Base-by-base conservation (phyloP, 2,888 invertebrate species). In the Metopia argyrocephala region DNA sequence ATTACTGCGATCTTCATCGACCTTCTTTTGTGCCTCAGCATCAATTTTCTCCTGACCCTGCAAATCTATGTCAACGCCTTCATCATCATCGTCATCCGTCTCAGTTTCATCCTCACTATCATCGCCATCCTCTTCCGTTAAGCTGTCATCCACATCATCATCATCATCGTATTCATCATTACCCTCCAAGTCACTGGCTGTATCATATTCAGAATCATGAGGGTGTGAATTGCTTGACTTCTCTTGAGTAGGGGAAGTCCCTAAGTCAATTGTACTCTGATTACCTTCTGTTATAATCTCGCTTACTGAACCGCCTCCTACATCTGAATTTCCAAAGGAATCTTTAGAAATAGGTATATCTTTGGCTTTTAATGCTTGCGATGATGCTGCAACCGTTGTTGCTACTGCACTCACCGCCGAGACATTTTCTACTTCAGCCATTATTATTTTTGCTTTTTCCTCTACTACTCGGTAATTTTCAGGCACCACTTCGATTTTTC, bases 1-100 rank as follows among this genome's bases (percentile, higher is more conserved):
- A 91, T 98, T 98, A 88, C 97, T 95, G 52, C 96, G 93, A 88
- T 98, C 98, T 89, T 98, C 98, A 88, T 98, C 98, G 2, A 98
- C 93, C 84, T 95, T 94, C 83, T 94, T 94, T 76, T 93, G 93
- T 0, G 92, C 91, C 83, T 94, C 94, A 31, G 92, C 91, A 83
- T 94, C 94, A 18, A 86, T 84, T 28, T 91, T 91, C 70, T 92
- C 92, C 65, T 95, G 94, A 1, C 70, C 74, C 7, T 84, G 95
- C 0, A 94, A 94, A 89, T 94, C 93, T 85, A 93, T 94, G 74
- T 94, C 91, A 84, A 94, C 94, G 15, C 84, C 85, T 28, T 85
- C 86, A 28, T 85, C 88, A 1, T 85, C 87, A 3, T 87, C 88
- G 31, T 87, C 88, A 9, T 85, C 85, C 2, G 83, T 83, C 48